Evolutionary conservation across 2,113 vertebrate genomes (phyloP), one percentile per base, ranked within the genome.

Genomic region (Sturnira hondurensis): DNA sequence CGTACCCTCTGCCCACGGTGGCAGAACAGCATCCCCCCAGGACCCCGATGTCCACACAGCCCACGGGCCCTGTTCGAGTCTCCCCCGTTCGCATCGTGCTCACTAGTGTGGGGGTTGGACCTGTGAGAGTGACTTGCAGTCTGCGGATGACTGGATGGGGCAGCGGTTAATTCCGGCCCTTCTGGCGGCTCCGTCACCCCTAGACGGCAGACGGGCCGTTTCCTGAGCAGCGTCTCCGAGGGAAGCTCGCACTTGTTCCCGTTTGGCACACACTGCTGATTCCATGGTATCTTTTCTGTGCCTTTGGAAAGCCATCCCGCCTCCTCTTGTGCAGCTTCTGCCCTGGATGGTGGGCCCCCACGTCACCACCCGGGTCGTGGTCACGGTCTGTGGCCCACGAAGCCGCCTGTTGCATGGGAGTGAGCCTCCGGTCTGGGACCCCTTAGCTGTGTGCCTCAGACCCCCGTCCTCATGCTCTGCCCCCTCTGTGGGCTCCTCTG

Each of bases 31-130:
- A 11, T 58, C 56, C 9, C 56, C 10, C 22, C 28, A 20, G 67
- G 52, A 11, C 28, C 4, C 6, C 5, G 43, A n/a, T 4, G 3
- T 19, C 14, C 1, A n/a, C 13, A 19, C 9, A 6, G 36, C 16
- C 19, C 19, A 10, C 16, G 1, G 3, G 3, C 33, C 81, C 52
- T 5, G 9, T 9, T 31, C 14, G 0, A 0, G 0, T 43, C 28
- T 3, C 19, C 31, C 43, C 36, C 17, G 31, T 5, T 10, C 22
- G 12, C 16, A 63, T 56, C 16, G 2, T 2, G 3, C 26, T 54
- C 5, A 1, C 24, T 24, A n/a, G 43, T 50, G 65, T 26, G 74
- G 56, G 54, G 56, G 56, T 26, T 28, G 20, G 13, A 9, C 47
- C 56, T 36, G 17, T 26, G 45, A 13, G 71, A 77, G n/a, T 3